Conservation (phyloP, 2,113 vertebrate genomes). For the Nipponia nippon region DNA sequence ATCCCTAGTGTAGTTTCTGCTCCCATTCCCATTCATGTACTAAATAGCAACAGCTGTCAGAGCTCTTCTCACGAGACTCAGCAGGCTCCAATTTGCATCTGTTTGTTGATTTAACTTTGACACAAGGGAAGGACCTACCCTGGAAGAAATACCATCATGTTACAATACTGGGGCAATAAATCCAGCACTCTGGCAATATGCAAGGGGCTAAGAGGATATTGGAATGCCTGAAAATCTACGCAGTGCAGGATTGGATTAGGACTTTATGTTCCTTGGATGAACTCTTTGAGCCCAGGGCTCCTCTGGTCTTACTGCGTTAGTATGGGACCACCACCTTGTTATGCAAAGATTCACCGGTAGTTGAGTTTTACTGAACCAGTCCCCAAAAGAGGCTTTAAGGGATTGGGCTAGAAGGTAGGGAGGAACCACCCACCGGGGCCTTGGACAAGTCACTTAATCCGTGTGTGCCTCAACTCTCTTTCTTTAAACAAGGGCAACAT, state of each 20-base stretch:
- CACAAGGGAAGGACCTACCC: not conserved
- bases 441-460: not conserved
- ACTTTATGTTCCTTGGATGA: not conserved
- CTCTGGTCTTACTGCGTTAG: not conserved
- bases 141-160: not conserved
- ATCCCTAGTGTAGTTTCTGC: not conserved
- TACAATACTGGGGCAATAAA: not conserved
- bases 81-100: not conserved
- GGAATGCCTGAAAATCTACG: not conserved
- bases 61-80: not conserved
- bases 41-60: not conserved
- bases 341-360: fast-evolving
- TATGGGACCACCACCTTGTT: not conserved
- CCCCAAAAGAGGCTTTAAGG: not conserved
- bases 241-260: not conserved
- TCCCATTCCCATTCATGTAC: not conserved
- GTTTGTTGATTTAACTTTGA: not conserved
- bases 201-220: not conserved
- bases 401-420: not conserved
- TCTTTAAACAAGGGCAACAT: not conserved
- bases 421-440: not conserved
- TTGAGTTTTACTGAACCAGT: not conserved
- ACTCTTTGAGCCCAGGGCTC: not conserved
- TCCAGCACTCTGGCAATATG: not conserved
- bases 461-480: not conserved